Base-by-base conservation (phyloP, 2,888 invertebrate species). In the Odiellus spinosus region DNA sequence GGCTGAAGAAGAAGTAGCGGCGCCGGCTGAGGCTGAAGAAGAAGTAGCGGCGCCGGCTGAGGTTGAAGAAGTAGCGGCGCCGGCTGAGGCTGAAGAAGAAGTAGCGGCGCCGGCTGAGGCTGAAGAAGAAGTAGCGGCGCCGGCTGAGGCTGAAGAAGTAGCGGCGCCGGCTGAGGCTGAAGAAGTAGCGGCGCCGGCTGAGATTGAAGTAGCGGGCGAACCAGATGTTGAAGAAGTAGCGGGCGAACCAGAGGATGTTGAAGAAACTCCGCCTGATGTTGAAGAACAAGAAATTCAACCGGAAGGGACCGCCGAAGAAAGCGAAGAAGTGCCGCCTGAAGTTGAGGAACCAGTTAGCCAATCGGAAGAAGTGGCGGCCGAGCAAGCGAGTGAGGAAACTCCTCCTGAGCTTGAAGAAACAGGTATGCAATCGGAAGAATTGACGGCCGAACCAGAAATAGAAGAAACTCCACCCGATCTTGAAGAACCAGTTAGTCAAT, bases 371-470 rank as follows among this genome's bases (percentile, higher is more conserved):
- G 41, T 38, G 3, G 35, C 32, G 18, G 44, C 46, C 2, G 40
- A 33, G 5, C 32, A n/a, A 18, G 40, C 42, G 12, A 5, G n/a
- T 12, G 20, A 10, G 26, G 44, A 49, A 21, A 26, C 15, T 5
- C 35, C 35, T 14, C 3, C n/a, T 12, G 38, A 40, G 6, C 20
- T 10, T 3, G 40, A 49, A 17, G 32, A 11, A 6, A 41, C 44
- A 14, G 42, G 46, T 26, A 40, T 40, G 6, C 32, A 14, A 11
- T 35, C 19, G 3, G 45, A 49, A 26, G 48, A 53, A 15, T 5
- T 18, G 10, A 26, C 19, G 18, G 45, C 36, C 20, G 40, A 40
- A 12, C 38, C 21, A 42, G 18, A 40, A 15, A 33, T 19, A 6
- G 47, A 44, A 21, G 14, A 15, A 8, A 8, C 8, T 4, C 26